Evolutionary conservation across 92 coral and sea anemone species (phyloP).

Genomic region (Porites lobata): DNA sequence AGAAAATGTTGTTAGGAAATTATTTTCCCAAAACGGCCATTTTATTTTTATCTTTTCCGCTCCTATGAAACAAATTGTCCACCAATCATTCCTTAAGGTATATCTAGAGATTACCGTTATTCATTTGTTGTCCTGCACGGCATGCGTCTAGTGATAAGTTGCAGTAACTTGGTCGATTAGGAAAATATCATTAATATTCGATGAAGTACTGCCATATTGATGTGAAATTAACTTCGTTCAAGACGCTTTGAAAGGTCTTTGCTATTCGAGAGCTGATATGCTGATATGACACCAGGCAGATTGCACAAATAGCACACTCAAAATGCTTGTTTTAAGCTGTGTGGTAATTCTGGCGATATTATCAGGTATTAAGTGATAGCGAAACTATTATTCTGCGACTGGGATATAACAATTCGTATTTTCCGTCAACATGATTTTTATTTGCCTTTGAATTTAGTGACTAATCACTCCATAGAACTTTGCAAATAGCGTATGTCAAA

Average conservation of each 20-base stretch:
- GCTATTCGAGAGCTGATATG: background rate
- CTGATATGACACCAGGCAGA: background rate
- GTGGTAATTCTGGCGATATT: background rate
- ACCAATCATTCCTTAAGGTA: too few species aligned
- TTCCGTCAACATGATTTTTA: background rate
- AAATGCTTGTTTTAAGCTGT: constrained; percentile 7
- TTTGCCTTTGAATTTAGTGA: background rate
- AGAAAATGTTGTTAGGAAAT: background rate
- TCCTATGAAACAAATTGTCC: background rate
- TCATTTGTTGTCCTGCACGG: background rate
- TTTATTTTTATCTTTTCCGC: background rate
- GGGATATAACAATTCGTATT: background rate
- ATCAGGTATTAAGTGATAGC: constrained; percentile 7
- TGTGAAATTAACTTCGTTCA: background rate
- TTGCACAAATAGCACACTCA: background rate
- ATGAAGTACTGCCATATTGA: constrained; percentile 4
- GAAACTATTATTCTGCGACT: background rate
- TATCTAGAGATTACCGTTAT: background rate
- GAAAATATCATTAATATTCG: constrained; percentile 43
- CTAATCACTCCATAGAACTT: background rate
- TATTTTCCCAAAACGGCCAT: background rate
- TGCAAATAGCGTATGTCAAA: background rate
- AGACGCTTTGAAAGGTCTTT: background rate
- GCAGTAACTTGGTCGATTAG: constrained; percentile 13
- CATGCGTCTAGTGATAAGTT: background rate